Evolutionary conservation across 1,140 invertebrate genomes (phyloP).

Genomic region (Ladona fulva): DNA sequence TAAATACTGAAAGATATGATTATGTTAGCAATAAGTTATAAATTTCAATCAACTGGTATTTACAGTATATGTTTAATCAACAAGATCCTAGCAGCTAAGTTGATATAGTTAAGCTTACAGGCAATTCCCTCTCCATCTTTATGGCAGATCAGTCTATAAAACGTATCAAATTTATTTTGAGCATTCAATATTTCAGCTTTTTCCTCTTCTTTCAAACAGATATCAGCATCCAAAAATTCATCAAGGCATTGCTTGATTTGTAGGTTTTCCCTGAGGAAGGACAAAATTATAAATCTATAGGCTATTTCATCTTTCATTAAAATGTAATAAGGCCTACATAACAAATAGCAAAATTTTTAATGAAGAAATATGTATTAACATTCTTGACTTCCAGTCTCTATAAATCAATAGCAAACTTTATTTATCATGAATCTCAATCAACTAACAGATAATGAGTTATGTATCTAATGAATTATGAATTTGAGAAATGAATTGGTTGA

Average conservation of each 20-base stretch:
- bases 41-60: neutral
- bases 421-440: no score
- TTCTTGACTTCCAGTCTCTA: no score
- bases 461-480: no score
- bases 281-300: no score
- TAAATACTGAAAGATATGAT: conserved; percentile 53
- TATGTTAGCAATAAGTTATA: conserved; percentile 7
- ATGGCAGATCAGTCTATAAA: conserved; percentile 59
- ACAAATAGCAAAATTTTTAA: no score
- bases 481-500: no score
- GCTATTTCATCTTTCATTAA: no score
- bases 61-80: neutral
- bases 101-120: conserved; percentile 52
- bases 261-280: conserved; percentile 46
- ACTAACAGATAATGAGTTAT: no score
- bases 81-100: neutral
- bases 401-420: no score
- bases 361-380: no score
- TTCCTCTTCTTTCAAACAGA: conserved; percentile 53
- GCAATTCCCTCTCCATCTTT: conserved; percentile 74
- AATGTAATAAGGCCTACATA: no score
- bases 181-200: conserved; percentile 45
- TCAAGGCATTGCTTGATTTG: conserved; percentile 48
- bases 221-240: conserved; percentile 47
- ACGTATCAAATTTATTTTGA: conserved; percentile 51